Evolutionary conservation across 2,797 vertebrate species (phyloP), one percentile per base, ranked within the genome.

Genomic region (Crossoptilon crossoptilon): DNA sequence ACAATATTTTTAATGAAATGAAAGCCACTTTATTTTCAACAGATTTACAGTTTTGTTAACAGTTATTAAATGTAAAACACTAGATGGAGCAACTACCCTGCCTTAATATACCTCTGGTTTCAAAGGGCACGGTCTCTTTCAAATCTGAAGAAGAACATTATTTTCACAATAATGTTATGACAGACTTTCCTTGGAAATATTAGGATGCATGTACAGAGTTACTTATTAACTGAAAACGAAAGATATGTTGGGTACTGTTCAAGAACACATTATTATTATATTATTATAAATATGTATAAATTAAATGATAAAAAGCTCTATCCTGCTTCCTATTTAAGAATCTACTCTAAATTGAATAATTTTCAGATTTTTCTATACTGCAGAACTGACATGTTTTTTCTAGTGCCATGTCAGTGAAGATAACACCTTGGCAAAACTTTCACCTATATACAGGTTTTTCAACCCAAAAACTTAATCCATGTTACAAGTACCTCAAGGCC

Each of bases 51-150:
- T 33, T 46, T 78, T 35, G 56, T 81, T 62, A 94, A 88, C 44
- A 84, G 29, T 67, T 83, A 27, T 43, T 78, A 79, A 92, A 92
- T 49, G 14, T 84, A 35, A 49, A 49, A 92, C 97, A 97, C 97
- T 98, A 98, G 98, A 97, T 97, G 98, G 97, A 94, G 95, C 95
- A 95, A 91, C 88, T 91, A 84, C 44, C 64, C 88, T 91, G 39
- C 77, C 93, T 85, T 80, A 96, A 78, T 46, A 84, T 74, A 59
- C 14, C 76, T 96, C 91, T 58, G 76, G 55, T 15, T 68, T 89
- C n/a, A 60, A 46, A 77, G n/a, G 6, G 9, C 44, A 92, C 60
- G 75, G 46, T 60, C 18, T 39, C 37, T 75, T 87, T 92, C 53
- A 82, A 51, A 85, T 68, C 53, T 60, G 76, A 70, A 88, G 14